phyloP scores from a whole-genome alignment of 2,113 vertebrate genomes.

The Natator depressus region DNA sequence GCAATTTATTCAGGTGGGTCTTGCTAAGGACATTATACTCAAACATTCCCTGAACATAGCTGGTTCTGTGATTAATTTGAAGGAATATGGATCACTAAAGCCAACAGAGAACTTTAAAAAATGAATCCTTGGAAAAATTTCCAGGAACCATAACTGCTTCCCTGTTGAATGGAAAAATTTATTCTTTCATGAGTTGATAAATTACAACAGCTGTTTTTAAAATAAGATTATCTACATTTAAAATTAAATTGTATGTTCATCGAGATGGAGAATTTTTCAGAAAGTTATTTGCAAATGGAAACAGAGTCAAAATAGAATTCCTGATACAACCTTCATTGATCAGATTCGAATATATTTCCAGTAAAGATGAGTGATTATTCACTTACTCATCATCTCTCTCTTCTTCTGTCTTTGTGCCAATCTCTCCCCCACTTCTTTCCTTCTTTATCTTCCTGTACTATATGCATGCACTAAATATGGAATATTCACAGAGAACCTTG shows the following conservation, averaged over 20 bases:
- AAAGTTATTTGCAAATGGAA: background rate
- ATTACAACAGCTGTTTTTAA: background rate
- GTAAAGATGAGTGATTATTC: rapidly evolving
- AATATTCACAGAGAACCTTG: background rate
- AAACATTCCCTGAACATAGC: background rate
- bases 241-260: background rate
- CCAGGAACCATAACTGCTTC: background rate
- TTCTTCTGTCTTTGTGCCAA: background rate
- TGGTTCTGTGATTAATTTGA: background rate
- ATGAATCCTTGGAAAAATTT: background rate
- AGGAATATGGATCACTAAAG: background rate
- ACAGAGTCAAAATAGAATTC: background rate
- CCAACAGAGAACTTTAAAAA: background rate
- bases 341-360: background rate
- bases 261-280: background rate
- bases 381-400: background rate
- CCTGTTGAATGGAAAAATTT: background rate
- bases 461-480: background rate
- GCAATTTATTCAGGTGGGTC: background rate
- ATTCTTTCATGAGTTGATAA: background rate
- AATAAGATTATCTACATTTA: background rate
- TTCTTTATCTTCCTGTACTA: background rate
- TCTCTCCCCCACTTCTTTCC: background rate
- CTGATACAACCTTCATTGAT: background rate
- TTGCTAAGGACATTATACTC: background rate